Evolutionary conservation across 2,888 invertebrate species (phyloP), one percentile per base, ranked within the genome.

Genomic region (Pterobdella sp.): DNA sequence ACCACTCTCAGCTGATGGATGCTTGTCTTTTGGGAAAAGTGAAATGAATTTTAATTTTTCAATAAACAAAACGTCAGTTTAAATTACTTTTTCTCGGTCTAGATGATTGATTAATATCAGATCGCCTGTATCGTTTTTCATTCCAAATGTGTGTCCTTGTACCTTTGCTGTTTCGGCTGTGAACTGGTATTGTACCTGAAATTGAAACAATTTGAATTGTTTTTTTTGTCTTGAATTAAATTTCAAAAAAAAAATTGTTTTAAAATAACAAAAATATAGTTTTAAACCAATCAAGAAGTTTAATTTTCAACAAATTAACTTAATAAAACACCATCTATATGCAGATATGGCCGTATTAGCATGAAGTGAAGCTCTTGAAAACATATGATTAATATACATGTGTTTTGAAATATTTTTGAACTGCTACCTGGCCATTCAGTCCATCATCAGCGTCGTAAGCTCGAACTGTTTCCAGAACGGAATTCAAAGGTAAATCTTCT

Each of bases 1-100:
- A 74, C 31, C 42, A 77, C 69, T 7, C 72, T 70, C 3, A 76
- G 74, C 67, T 76, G 75, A 42, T 73, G 68, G 49, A 68, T 49
- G 29, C 56, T n/a, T 18, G 31, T 52, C 56, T 67, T 49, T 56
- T 22, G n/a, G n/a, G 10, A 26, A 56, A n/a, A n/a, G n/a, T 7
- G 4, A 26, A n/a, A 56, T 26, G 18, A n/a, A 56, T 26, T 56
- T 56, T 22, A 3, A 56, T 26, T 56, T 26, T 56, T 56, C 37
- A 36, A 36, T 36, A 67, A 67, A 67, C 31, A 67, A 35, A 42
- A 35, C 37, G 29, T 67, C 67, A 26, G n/a, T 67, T 37, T 35
- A 42, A 67, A 37, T 37, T 36, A 71, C 71, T 35, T 56, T 56
- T 60, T 71, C 71, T 56, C 71, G 71, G 36, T 71, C 71, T 36